Evolutionary conservation across 2,888 invertebrate species (phyloP).

Genomic region (Synanthedon andrenaeformis): DNA sequence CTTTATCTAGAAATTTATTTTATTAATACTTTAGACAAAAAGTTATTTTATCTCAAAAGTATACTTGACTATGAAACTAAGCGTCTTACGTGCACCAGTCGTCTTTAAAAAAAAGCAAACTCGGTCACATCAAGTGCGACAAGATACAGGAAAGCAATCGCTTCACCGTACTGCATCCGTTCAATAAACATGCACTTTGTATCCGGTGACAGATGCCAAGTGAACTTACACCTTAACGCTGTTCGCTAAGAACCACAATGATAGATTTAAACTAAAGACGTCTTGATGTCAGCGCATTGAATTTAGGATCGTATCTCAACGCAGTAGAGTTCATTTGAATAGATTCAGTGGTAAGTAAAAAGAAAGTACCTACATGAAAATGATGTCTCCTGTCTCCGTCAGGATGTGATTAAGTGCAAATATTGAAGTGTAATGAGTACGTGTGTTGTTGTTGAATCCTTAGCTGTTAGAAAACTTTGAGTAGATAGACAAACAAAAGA

Average conservation of each 20-base stretch:
- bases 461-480: too few relatives aligned
- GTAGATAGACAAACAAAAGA: too few relatives aligned
- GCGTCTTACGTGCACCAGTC: not conserved
- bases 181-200: not conserved
- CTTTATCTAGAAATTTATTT: too few relatives aligned
- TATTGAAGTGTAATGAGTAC: not conserved
- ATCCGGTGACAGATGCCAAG: not conserved
- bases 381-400: too few relatives aligned
- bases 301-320: not conserved
- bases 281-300: not conserved
- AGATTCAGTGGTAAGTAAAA: too few relatives aligned
- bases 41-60: too few relatives aligned
- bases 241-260: not conserved
- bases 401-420: too few relatives aligned
- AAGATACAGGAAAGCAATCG: constrained; percentile 40
- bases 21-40: too few relatives aligned
- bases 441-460: too few relatives aligned
- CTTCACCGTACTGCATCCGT: constrained; percentile 33
- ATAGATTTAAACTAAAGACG: not conserved
- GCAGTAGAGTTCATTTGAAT: not conserved
- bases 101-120: constrained; percentile 9
- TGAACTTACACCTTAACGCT: not conserved
- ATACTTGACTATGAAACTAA: too few relatives aligned
- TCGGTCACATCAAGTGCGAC: constrained; percentile 21
- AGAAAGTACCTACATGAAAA: too few relatives aligned